Conservation (phyloP, 2,797 vertebrate genomes). For the Loriculus beryllinus region DNA sequence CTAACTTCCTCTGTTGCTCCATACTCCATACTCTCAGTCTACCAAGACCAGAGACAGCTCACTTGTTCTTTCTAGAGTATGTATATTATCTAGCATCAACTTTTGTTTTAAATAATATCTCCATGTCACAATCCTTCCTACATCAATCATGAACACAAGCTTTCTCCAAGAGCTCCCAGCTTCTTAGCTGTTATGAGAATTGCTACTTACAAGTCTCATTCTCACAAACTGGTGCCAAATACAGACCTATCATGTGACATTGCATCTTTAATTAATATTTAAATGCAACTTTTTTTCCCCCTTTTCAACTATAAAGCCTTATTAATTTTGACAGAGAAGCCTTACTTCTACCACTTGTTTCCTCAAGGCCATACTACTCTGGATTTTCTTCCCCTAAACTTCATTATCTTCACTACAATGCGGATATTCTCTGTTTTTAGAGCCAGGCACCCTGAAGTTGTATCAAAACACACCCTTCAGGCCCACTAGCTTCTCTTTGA, state of each 20-base stretch:
- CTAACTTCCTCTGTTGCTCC: background rate
- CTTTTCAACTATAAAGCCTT: background rate
- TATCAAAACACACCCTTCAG: background rate
- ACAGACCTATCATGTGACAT: background rate
- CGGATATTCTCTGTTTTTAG: background rate
- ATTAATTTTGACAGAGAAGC: too few species aligned
- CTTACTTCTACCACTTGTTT: background rate
- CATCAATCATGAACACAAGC: background rate
- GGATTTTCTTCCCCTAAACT: background rate
- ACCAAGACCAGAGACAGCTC: background rate
- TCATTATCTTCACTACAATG: background rate
- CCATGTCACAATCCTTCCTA: background rate
- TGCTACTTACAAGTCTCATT: background rate
- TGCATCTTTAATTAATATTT: background rate
- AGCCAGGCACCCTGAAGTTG: background rate
- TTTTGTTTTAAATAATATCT: background rate
- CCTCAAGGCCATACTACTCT: background rate
- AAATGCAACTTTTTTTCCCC: too few species aligned
- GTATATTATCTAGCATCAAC: background rate
- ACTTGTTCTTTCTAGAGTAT: background rate
- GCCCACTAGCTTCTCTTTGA: background rate
- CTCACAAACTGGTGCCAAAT: background rate
- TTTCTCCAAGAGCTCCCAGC: background rate
- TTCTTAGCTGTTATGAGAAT: background rate
- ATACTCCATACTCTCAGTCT: background rate